A percentile compares a stretch with the other conserved stretches of the same genome.
Evolutionary conservation across 1,140 invertebrate species (phyloP).

Genomic region (Calliphora vicina): DNA sequence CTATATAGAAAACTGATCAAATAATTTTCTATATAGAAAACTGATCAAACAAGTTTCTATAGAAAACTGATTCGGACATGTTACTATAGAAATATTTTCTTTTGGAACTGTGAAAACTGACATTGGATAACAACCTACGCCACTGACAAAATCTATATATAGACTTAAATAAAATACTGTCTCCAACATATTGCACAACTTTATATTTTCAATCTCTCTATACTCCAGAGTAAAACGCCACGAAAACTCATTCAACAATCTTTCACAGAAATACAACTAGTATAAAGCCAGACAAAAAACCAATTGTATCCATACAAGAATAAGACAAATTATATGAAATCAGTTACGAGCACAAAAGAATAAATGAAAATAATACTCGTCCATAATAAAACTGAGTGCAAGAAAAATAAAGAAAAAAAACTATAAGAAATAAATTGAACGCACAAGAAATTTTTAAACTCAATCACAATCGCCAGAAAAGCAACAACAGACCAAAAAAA

Average conservation of each 20-base stretch:
- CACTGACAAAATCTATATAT: too few species aligned
- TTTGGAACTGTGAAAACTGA: too few species aligned
- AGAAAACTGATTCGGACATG: too few species aligned
- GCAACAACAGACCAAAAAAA: not conserved
- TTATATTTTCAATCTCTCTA: too few species aligned
- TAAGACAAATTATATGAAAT: slow-evolving; percentile 1
- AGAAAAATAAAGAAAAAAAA: not conserved
- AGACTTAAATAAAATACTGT: not conserved
- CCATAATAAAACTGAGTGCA: not conserved
- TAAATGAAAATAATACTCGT: not conserved
- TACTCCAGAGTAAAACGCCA: not conserved
- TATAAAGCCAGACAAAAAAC: not conserved
- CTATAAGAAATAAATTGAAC: not conserved
- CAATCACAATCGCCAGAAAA: not conserved
- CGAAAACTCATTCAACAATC: not conserved
- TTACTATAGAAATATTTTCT: too few species aligned
- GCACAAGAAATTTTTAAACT: not conserved
- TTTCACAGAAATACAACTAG: not conserved
- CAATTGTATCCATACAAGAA: slow-evolving; percentile 7
- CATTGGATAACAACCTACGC: too few species aligned
- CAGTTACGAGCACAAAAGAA: not conserved
- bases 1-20: too few species aligned
- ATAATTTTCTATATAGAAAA: too few species aligned
- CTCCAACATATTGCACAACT: not conserved
- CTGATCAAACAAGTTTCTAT: too few species aligned